Percentiles rank a stretch among this genome's conserved stretches.
Conservation (phyloP, 1,140 invertebrate species). For the Drosophila ohnishii region DNA sequence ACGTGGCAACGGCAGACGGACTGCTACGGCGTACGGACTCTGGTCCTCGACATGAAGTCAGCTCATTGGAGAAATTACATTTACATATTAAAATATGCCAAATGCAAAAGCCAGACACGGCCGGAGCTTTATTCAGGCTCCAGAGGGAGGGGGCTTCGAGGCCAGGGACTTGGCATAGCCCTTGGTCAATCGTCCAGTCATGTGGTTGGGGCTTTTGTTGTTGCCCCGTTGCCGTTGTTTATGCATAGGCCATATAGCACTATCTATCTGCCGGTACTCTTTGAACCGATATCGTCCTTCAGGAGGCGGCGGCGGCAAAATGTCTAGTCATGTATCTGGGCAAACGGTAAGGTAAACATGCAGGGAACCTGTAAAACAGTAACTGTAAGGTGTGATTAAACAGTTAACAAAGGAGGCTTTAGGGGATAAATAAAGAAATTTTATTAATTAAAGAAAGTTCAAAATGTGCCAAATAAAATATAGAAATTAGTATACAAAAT, state of each 20-base stretch:
- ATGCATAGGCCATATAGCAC: slow-evolving; percentile 58
- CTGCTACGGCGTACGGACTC: neutral
- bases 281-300: slow-evolving; percentile 34
- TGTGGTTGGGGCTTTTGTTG: slow-evolving; percentile 63
- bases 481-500: too few relatives aligned
- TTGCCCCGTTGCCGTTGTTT: slow-evolving; percentile 44
- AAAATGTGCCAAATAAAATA: too few relatives aligned
- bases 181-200: slow-evolving; percentile 67
- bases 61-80: slow-evolving; percentile 80
- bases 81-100: slow-evolving; percentile 82
- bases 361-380: slow-evolving; percentile 12
- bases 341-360: slow-evolving; percentile 43
- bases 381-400: slow-evolving; percentile 13
- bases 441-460: neutral
- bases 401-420: slow-evolving; percentile 2
- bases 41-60: slow-evolving; percentile 44
- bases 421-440: neutral
- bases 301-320: slow-evolving; percentile 41
- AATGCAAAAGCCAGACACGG: slow-evolving; percentile 53
- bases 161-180: slow-evolving; percentile 35
- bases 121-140: slow-evolving; percentile 9
- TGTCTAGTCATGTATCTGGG: slow-evolving; percentile 67
- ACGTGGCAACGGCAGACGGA: slow-evolving; percentile 24
- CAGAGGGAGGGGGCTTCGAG: neutral
- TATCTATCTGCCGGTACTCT: slow-evolving; percentile 12